Conservation (phyloP, 2,888 invertebrate genomes). For the Chrysodeixis includens region DNA sequence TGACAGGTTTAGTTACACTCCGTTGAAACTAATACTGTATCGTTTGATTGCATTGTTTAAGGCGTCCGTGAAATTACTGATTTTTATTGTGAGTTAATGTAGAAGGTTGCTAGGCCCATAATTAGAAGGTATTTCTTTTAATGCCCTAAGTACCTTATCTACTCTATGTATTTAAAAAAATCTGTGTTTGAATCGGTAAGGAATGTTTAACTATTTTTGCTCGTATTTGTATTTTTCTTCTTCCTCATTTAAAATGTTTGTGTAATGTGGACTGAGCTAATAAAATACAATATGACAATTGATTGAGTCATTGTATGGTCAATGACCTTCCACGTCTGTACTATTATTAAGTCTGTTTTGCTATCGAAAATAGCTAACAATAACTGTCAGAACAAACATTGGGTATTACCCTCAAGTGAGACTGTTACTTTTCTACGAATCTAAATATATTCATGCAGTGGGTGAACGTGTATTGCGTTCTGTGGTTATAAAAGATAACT, state of each 20-base stretch:
- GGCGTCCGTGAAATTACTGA: neutral
- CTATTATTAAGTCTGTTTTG: neutral
- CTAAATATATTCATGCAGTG: slow-evolving; percentile 13
- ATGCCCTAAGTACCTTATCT: too few species aligned
- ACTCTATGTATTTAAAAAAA: too few species aligned
- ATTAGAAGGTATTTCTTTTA: too few species aligned
- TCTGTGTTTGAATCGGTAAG: too few species aligned
- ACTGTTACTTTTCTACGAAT: slow-evolving; percentile 27
- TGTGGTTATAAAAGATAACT: slow-evolving; percentile 54
- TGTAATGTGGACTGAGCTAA: too few species aligned
- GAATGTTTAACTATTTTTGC: too few species aligned
- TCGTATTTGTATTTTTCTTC: too few species aligned
- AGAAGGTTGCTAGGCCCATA: too few species aligned
- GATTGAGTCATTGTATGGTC: neutral
- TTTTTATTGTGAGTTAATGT: too few species aligned
- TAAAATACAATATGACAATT: neutral
- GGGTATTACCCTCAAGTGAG: slow-evolving; percentile 12
- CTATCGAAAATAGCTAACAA: neutral
- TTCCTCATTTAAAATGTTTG: too few species aligned
- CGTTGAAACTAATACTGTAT: neutral
- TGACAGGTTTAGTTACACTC: neutral
- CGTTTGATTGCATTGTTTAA: neutral
- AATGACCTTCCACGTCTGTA: neutral
- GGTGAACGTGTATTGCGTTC: slow-evolving; percentile 49
- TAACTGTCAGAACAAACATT: slow-evolving; percentile 2